Evolutionary conservation across 1,140 invertebrate species (phyloP).

Genomic region (Leptinotarsa texana): DNA sequence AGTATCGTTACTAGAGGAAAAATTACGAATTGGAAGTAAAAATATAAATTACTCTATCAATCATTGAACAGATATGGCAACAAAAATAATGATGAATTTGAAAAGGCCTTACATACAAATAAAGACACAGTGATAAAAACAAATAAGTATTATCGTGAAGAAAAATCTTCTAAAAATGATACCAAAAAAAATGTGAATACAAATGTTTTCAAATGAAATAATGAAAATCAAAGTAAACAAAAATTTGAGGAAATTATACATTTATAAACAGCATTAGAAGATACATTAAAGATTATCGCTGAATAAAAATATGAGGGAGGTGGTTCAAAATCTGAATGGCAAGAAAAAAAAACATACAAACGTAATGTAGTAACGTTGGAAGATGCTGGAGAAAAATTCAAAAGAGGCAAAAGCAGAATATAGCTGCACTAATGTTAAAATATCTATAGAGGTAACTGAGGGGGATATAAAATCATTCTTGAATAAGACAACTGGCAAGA

Average conservation of each 20-base stretch:
- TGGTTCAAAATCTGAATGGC: background rate
- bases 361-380: background rate
- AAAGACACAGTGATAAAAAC: background rate
- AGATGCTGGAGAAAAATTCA: background rate
- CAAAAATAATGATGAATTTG: background rate
- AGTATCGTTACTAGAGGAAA: background rate
- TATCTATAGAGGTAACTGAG: background rate
- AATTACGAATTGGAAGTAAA: background rate
- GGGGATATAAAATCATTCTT: background rate
- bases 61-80: background rate
- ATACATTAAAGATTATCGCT: too few relatives aligned
- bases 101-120: background rate
- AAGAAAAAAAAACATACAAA: background rate
- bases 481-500: slow-evolving; percentile 1
- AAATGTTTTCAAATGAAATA: background rate
- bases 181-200: background rate
- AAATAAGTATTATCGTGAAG: background rate
- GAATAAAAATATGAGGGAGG: too few relatives aligned
- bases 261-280: background rate
- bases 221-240: background rate
- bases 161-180: background rate
- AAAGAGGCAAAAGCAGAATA: background rate
- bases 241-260: background rate
- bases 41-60: background rate
- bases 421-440: background rate